These are phyloP conservation scores for Diacarnus erythraeanus DNA, from an alignment of 37 sponge, comb jelly and placozoan species.

Conservation along the genomic window DNA sequence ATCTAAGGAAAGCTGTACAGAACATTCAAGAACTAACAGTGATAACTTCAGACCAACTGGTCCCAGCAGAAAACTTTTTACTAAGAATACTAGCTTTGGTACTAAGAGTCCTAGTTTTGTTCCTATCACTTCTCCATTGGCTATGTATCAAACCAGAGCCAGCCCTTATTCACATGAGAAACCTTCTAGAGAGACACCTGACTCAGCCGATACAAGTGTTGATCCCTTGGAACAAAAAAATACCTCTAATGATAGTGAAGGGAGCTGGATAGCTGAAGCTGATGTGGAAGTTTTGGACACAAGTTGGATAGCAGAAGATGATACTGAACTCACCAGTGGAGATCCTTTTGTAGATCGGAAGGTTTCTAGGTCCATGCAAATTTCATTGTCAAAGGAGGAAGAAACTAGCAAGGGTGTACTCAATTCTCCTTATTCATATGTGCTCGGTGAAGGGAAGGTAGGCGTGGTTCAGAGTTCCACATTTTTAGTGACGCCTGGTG, in stretches of 20 bases:
- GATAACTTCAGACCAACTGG: no score
- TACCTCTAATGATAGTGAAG: not conserved
- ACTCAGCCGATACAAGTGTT: not conserved
- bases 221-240: not conserved
- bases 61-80: no score
- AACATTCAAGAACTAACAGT: not conserved
- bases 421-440: not conserved
- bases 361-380: not conserved
- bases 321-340: not conserved
- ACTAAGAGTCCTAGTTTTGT: no score
- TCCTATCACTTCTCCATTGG: no score
- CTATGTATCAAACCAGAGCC: no score
- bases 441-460: slow-evolving; percentile 6
- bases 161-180: not conserved
- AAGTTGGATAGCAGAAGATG: slow-evolving; percentile 39
- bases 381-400: not conserved
- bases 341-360: not conserved
- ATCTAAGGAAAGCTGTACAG: not conserved
- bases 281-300: not conserved
- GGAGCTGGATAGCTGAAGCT: slow-evolving; percentile 33
- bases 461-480: not conserved
- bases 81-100: no score
- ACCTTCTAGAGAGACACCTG: not conserved
- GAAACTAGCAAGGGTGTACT: not conserved
- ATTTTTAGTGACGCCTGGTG: not conserved